Base-by-base conservation (phyloP, 2,113 vertebrate species). In the Anoplopoma fimbria region DNA sequence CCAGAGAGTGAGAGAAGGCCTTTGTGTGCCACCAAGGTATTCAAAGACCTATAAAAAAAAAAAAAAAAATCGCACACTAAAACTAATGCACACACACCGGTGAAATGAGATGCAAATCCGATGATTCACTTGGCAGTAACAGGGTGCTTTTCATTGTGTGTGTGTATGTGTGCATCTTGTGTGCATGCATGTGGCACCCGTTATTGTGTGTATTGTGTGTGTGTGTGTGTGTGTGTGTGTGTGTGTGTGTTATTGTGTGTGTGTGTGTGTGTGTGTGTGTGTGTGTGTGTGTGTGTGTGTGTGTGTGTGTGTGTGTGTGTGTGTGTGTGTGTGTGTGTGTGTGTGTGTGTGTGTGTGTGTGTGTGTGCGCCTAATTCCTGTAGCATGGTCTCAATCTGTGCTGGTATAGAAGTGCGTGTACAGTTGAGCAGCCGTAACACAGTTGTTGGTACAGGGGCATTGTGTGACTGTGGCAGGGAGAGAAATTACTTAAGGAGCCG, bases 21-120 rank as follows among this genome's bases (percentile, higher is more conserved):
- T 97, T 96, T 94, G 95, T 97, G 95, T 96, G 95, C 95, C 94
- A 94, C 94, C 93, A 93, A 95, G 95, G 95, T 94, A 96, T 97
- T 97, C 95, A 97, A 86, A 84, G 87, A 86, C 47, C 90, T 87
- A 86, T 93, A 90, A 90, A 93, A 95, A 91, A 47, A 68, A 49
- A 82, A 81, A 75, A 58, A 58, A 58, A 68, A 81, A 87, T n/a
- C 81, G 84, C 88, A 90, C 86, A 90, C 89, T 80, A 71, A 91
- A 89, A 91, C 76, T 84, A 84, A 90, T 82, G 77, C 88, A 91
- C 88, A 90, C 94, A 88, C 89, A 93, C 85, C 60, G 38, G 87
- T 83, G 33, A 97, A 98, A 99, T 97, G 96, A 97, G 97, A 98
- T 98, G 97, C 95, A 98, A 98, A 98, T 98, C 97, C 95, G 4